phyloP scores from a whole-genome alignment of 37 sponge, comb jelly and placozoan species.

The Cladorhizidae sp. region DNA sequence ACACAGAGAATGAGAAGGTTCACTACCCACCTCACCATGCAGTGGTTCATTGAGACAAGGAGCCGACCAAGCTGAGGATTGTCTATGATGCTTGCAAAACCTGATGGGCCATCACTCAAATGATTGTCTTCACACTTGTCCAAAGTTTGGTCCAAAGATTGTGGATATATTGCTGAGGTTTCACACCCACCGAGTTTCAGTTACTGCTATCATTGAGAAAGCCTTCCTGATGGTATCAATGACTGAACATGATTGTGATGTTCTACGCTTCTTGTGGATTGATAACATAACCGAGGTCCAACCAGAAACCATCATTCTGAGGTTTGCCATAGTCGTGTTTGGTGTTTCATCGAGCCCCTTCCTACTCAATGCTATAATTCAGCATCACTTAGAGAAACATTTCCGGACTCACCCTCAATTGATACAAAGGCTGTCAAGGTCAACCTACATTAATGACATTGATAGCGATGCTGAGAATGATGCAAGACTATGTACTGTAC shows the following conservation, averaged over 20 bases:
- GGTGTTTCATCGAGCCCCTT: conserved; percentile 59
- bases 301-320: not conserved
- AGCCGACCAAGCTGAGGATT: conserved; percentile 45
- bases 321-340: conserved; percentile 47
- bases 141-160: conserved; percentile 40
- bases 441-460: conserved; percentile 50
- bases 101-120: conserved; percentile 4
- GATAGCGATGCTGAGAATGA: conserved; percentile 20
- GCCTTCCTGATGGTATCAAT: conserved; percentile 50
- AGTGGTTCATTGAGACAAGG: too few species aligned
- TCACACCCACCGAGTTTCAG: too few species aligned
- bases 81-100: conserved; percentile 71
- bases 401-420: conserved; percentile 7
- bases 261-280: conserved; percentile 47
- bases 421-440: conserved; percentile 9
- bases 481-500: conserved; percentile 27
- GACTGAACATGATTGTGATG: conserved; percentile 37
- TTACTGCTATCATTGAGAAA: conserved; percentile 52
- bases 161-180: too few species aligned
- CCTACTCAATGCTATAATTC: conserved; percentile 40
- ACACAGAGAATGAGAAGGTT: not conserved
- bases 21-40: conserved; percentile 1
- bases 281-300: conserved; percentile 23
- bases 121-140: conserved; percentile 34
- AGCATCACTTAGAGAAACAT: conserved; percentile 30